Percentiles rank a stretch among this genome's conserved stretches.
Conservation (phyloP, 2,888 invertebrate genomes). For the Caenorhabditis sp. region DNA sequence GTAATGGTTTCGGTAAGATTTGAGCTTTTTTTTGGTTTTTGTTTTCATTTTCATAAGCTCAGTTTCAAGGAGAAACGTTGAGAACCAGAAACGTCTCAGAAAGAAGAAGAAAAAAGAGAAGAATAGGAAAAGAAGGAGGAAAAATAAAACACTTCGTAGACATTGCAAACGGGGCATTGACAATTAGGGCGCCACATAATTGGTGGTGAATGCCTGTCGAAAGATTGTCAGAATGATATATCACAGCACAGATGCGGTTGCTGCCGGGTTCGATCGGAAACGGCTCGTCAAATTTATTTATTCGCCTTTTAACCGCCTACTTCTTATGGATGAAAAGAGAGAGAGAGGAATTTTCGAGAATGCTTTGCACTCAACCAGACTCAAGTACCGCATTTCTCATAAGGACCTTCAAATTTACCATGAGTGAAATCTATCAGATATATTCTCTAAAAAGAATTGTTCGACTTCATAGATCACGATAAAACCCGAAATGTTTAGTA, state of each 20-base stretch:
- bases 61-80: slow-evolving; percentile 40
- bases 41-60: slow-evolving; percentile 23
- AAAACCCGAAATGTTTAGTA: too few relatives aligned
- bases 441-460: background rate
- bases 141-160: slow-evolving; percentile 58
- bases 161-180: slow-evolving; percentile 44
- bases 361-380: slow-evolving; percentile 48
- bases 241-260: slow-evolving; percentile 33
- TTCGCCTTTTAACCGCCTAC: slow-evolving; percentile 32
- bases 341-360: slow-evolving; percentile 24
- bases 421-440: background rate
- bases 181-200: slow-evolving; percentile 57
- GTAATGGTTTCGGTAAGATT: background rate
- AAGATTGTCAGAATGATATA: slow-evolving; percentile 60
- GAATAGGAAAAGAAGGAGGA: slow-evolving; percentile 12
- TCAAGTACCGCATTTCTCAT: slow-evolving; percentile 46
- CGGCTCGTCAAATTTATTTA: slow-evolving; percentile 42
- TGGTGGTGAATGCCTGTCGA: slow-evolving; percentile 53
- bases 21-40: slow-evolving; percentile 19
- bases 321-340: background rate
- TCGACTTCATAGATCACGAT: too few relatives aligned
- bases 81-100: slow-evolving; percentile 14
- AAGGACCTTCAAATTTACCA: slow-evolving; percentile 10
- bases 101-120: background rate
- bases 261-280: slow-evolving; percentile 28